Evolutionary conservation across 2,888 invertebrate species (phyloP).

Genomic region (Drosophila formosana): DNA sequence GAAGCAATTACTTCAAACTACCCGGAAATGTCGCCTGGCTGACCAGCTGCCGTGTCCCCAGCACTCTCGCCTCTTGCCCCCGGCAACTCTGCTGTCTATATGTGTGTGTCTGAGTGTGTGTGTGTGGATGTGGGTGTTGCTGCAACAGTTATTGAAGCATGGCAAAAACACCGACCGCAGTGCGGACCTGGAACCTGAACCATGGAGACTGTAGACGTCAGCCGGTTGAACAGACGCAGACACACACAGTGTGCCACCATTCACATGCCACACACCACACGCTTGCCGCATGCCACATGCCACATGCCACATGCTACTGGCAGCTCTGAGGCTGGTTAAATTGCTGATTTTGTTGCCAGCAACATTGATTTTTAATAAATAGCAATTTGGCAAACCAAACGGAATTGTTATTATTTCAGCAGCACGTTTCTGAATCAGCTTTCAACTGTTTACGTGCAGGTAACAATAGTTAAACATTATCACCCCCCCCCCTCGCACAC

Average conservation of each 20-base stretch:
- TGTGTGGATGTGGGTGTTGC: constrained; percentile 41
- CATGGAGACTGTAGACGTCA: constrained; percentile 28
- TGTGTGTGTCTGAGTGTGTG: constrained; percentile 12
- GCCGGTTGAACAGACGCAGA: constrained; percentile 35
- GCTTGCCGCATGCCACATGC: constrained; percentile 35
- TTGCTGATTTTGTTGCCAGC: constrained; percentile 74
- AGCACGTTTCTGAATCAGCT: constrained; percentile 54
- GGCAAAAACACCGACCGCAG: constrained; percentile 56
- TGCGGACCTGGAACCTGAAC: constrained; percentile 39
- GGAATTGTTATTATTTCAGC: constrained; percentile 66
- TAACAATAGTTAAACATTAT: constrained; percentile 18
- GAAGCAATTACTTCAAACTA: constrained; percentile 80
- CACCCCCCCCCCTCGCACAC: background rate
- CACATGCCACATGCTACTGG: constrained; percentile 18
- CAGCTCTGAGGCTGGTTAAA: constrained; percentile 62
- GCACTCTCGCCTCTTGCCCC: background rate
- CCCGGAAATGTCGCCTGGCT: constrained; percentile 78
- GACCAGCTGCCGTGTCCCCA: constrained; percentile 61
- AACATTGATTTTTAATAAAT: constrained; percentile 79
- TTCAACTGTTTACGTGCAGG: constrained; percentile 52
- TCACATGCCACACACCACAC: constrained; percentile 24
- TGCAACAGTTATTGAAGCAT: constrained; percentile 69
- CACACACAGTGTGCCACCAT: background rate
- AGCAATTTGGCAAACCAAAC: constrained; percentile 72
- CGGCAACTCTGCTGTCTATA: constrained; percentile 37